Evolutionary conservation across 2,797 vertebrate species (phyloP).

Genomic region (Crenichthys baileyi): DNA sequence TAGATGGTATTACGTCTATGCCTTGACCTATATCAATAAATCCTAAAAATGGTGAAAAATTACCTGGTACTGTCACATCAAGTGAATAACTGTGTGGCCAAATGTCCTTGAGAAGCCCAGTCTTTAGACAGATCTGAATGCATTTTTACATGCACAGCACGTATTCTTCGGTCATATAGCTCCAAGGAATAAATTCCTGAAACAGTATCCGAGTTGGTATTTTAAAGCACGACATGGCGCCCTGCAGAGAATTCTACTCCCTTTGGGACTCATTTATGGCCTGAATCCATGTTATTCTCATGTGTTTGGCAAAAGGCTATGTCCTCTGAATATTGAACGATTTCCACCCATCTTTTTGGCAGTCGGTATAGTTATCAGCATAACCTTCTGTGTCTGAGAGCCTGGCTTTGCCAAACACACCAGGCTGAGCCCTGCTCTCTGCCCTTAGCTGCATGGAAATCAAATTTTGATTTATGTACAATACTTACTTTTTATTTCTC

Average conservation of each 20-base stretch:
- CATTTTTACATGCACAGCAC: background rate
- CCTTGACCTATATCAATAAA: background rate
- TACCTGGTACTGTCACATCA: background rate
- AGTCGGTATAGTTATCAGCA: conserved; percentile 1
- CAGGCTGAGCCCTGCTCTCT: background rate
- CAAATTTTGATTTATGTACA: background rate
- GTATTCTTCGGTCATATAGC: background rate
- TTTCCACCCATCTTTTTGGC: conserved; percentile 7
- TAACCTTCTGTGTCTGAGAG: conserved; percentile 7
- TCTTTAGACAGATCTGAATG: background rate
- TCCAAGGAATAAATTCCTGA: conserved; percentile 4
- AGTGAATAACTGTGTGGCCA: background rate
- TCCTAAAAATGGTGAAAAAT: background rate
- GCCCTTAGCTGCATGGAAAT: background rate
- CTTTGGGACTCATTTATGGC: conserved; percentile 1
- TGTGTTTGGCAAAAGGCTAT: conserved; percentile 2
- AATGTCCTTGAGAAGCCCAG: background rate
- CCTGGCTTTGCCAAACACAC: background rate
- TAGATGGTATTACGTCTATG: background rate
- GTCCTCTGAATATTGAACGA: conserved; percentile 6
- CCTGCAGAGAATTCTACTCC: conserved; percentile 1
- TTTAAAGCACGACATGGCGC: background rate
- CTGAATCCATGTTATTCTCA: conserved; percentile 1
- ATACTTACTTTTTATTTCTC: background rate
- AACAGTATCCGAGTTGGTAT: background rate